These are phyloP conservation scores for Netta rufina DNA, from an alignment of 2,797 vertebrate species.

Conservation along the genomic window DNA sequence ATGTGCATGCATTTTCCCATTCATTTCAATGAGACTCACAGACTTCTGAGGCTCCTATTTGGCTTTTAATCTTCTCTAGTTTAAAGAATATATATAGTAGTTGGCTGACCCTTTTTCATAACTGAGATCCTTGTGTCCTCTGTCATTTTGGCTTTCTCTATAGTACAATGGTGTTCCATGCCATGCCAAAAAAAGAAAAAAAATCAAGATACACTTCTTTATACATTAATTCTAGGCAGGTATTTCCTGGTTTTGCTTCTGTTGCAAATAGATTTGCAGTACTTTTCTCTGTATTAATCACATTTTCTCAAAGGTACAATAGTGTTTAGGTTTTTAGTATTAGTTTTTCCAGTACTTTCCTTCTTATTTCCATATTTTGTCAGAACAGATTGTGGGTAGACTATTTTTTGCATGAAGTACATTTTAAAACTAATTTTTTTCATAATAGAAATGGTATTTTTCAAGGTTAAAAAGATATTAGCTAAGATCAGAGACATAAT, in stretches of 20 bases:
- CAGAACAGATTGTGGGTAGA: neutral
- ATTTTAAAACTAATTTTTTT: neutral
- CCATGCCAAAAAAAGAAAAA: neutral
- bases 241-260: neutral
- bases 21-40: neutral
- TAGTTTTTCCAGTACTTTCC: neutral
- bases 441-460: neutral
- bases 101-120: slow-evolving; percentile 31
- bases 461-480: neutral
- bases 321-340: neutral
- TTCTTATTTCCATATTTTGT: neutral
- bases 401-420: neutral
- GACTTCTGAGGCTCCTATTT: neutral
- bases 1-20: neutral
- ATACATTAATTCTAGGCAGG: neutral
- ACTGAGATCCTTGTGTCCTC: neutral
- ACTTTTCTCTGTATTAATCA: neutral
- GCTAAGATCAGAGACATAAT: neutral
- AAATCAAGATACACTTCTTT: neutral
- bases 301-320: neutral
- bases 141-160: neutral
- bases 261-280: neutral
- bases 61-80: slow-evolving; percentile 43
- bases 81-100: neutral
- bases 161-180: neutral